Evolutionary conservation across 2,888 invertebrate species (phyloP), one percentile per base, ranked within the genome.

Genomic region (Drosophila pseudotalamancana): DNA sequence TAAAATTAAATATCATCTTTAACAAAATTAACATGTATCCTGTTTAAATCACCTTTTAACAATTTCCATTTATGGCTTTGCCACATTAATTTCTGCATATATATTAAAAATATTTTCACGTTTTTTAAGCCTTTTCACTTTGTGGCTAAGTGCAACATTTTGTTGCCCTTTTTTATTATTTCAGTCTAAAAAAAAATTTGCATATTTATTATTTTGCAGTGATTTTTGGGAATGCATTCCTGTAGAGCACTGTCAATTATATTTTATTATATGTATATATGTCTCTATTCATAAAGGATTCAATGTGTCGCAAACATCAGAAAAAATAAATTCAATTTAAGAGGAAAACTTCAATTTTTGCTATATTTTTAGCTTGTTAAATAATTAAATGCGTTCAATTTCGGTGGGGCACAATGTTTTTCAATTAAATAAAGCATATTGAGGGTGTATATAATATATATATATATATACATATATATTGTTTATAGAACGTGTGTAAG

Each of bases 121-220:
- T 35, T 40, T 43, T 21, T 29, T 21, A 16, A 14, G 8, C 0
- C 14, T 31, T 16, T 35, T 21, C n/a, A 45, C 54, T 23, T 34
- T 18, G 16, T 32, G 6, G 5, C 23, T 4, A 23, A 37, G 32
- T 53, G 19, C 23, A 21, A 23, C 27, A 34, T 31, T 42, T 50
- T 35, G 21, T 14, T 29, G 23, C n/a, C 19, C 21, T 25, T 31
- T 1, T 54, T 51, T 50, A n/a, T n/a, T 8, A 21, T 60, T 43
- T 32, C 6, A 14, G 3, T 37, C 12, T 9, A 14, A 11, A 6
- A 2, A n/a, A n/a, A 1, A 16, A 73, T 67, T 70, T 61, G 19
- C 48, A 73, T 57, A 69, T 73, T 68, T 37, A 62, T 69, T 50
- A 56, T 46, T 54, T 48, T 40, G 18, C 25, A 9, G 49, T 56